Evolutionary conservation across 1,140 invertebrate species (phyloP).

Genomic region (Acromyrmex charruanus): DNA sequence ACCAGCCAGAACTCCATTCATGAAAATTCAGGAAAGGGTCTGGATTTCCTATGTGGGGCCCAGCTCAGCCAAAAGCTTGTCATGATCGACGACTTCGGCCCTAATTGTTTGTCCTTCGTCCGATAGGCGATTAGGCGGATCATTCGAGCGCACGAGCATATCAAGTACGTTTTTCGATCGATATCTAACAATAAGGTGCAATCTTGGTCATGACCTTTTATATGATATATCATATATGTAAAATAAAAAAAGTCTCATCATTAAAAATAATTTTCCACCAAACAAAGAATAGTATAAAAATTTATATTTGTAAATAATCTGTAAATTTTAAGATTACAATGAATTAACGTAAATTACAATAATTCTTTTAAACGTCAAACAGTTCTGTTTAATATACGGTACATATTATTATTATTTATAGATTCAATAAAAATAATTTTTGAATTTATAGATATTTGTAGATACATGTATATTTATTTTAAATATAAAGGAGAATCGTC

Average conservation of each 20-base stretch:
- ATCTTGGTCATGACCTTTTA: not conserved
- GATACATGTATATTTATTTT: too few relatives aligned
- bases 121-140: slow-evolving; percentile 60
- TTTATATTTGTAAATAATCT: not conserved
- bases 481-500: not conserved
- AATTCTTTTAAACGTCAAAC: not conserved
- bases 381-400: not conserved
- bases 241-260: not conserved
- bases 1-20: slow-evolving; percentile 49
- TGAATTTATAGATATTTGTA: too few relatives aligned
- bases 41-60: slow-evolving; percentile 38
- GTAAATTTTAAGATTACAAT: not conserved
- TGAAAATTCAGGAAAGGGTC: slow-evolving; percentile 66
- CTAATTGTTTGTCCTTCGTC: slow-evolving; percentile 60
- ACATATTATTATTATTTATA: slow-evolving; percentile 2
- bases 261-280: not conserved
- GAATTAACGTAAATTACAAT: not conserved
- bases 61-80: slow-evolving; percentile 54
- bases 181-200: slow-evolving; percentile 29
- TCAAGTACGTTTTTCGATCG: slow-evolving; percentile 34
- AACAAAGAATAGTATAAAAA: not conserved
- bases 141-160: slow-evolving; percentile 35
- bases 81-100: slow-evolving; percentile 61
- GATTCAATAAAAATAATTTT: too few relatives aligned
- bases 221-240: not conserved